Evolutionary conservation across 2,797 vertebrate species (phyloP).

Genomic region (Platalea minor): DNA sequence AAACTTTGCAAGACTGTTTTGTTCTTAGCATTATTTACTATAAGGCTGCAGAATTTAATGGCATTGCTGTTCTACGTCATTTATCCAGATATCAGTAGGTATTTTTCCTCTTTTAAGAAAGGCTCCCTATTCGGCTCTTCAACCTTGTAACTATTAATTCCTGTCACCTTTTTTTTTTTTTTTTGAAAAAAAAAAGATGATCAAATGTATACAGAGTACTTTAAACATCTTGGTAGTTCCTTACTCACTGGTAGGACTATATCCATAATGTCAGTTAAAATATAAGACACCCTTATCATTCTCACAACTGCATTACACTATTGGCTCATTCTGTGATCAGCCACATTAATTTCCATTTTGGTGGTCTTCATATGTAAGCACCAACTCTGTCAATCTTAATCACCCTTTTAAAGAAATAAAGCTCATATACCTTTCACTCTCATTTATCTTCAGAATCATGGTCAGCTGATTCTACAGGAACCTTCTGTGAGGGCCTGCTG

Average conservation of each 20-base stretch:
- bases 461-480: neutral
- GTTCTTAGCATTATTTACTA: neutral
- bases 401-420: neutral
- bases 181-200: neutral
- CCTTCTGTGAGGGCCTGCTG: neutral
- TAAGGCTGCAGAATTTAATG: neutral
- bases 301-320: neutral
- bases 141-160: neutral
- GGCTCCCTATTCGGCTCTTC: neutral
- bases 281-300: neutral
- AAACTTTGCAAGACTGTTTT: neutral
- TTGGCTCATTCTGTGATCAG: neutral
- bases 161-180: neutral
- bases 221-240: neutral
- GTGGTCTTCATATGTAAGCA: neutral
- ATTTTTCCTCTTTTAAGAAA: neutral
- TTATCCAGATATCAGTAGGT: neutral
- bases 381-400: neutral
- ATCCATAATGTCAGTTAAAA: neutral
- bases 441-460: neutral
- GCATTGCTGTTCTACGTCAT: fast-evolving
- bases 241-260: neutral
- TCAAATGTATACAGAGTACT: neutral
- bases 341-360: neutral
- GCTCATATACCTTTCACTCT: neutral